phyloP scores from a whole-genome alignment of 2,888 invertebrate species.

The Cryptus armator region DNA sequence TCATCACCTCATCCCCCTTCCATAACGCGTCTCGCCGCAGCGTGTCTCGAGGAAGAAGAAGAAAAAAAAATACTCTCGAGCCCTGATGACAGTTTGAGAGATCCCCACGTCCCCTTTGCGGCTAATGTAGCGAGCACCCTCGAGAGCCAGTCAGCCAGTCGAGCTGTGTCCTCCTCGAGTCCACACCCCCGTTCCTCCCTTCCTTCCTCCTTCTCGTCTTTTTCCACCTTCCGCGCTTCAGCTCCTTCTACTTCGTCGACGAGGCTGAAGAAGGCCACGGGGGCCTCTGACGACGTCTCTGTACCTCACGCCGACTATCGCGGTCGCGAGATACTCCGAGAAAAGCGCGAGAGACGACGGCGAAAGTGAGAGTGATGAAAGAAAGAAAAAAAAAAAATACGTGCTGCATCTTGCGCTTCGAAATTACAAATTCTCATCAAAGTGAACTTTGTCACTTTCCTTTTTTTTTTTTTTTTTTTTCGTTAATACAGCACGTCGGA shows the following conservation, averaged over 20 bases:
- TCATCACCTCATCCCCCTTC: conserved; percentile 32
- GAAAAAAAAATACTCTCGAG: conserved; percentile 70
- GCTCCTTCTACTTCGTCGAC: conserved; percentile 23
- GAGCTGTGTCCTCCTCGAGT: conserved; percentile 41
- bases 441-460: neutral
- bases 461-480: conserved; percentile 12
- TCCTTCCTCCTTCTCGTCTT: conserved; percentile 2
- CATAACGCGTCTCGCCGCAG: conserved; percentile 47
- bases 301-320: neutral
- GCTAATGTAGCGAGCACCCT: conserved; percentile 77
- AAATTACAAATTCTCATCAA: conserved; percentile 20
- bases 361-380: conserved; percentile 8
- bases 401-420: neutral
- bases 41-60: conserved; percentile 51
- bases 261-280: conserved; percentile 39
- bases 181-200: conserved; percentile 44
- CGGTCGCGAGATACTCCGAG: conserved; percentile 20
- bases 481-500: conserved; percentile 2
- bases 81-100: conserved; percentile 82
- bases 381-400: neutral
- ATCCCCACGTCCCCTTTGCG: conserved; percentile 75
- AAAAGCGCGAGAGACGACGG: conserved; percentile 12
- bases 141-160: conserved; percentile 61
- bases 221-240: conserved; percentile 22
- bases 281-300: conserved; percentile 29